Percentiles rank a stretch among this genome's conserved stretches.
phyloP scores from a whole-genome alignment of 2,797 vertebrate genomes.

The Phyllotis vaccarum region DNA sequence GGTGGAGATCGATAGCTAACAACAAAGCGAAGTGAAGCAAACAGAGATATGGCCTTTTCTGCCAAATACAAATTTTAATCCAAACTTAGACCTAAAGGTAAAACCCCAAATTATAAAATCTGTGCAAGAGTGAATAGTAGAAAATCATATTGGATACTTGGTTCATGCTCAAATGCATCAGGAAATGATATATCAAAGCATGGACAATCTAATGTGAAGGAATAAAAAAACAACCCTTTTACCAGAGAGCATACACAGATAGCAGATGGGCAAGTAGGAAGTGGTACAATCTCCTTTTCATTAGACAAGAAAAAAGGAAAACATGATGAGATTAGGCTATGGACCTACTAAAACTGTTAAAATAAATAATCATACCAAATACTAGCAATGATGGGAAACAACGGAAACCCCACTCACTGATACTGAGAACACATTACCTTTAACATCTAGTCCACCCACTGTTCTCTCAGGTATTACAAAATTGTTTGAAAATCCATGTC shows the following conservation, averaged over 20 bases:
- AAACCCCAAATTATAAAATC: background rate
- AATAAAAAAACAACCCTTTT: background rate
- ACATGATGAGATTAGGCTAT: background rate
- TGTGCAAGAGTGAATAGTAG: background rate
- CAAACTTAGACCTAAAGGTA: background rate
- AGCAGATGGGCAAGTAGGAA: background rate
- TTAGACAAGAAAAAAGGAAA: background rate
- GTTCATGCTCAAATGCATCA: background rate
- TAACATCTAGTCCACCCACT: background rate
- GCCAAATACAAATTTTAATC: background rate
- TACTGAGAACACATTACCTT: background rate
- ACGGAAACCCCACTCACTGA: background rate
- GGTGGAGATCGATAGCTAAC: background rate
- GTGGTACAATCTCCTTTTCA: background rate
- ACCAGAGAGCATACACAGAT: background rate
- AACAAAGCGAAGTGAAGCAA: background rate
- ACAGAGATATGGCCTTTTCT: background rate
- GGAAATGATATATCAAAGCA: background rate
- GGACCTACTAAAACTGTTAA: background rate
- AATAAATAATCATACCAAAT: background rate
- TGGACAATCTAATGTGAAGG: background rate
- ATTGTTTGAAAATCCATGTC: background rate
- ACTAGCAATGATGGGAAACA: background rate
- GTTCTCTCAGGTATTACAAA: background rate
- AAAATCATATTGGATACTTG: background rate